phyloP scores from a whole-genome alignment of 2,888 invertebrate genomes.

The Papilio protenor region DNA sequence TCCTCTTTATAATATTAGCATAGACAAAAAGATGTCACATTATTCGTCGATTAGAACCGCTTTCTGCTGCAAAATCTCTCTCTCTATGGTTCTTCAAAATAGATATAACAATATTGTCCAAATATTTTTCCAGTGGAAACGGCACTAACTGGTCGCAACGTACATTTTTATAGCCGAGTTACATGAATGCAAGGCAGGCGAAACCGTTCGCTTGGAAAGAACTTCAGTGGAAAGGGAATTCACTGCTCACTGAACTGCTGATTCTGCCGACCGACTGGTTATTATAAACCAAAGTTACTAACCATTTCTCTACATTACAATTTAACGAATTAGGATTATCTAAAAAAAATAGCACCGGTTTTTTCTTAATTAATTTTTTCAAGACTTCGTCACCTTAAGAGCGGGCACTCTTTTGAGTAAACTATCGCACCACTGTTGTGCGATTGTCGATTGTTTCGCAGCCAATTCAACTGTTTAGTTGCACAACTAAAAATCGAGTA shows the following conservation, averaged over 20 bases:
- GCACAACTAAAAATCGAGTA: no score
- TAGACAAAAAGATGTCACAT: no score
- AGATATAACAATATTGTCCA: background rate
- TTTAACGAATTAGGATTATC: background rate
- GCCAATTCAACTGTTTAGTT: no score
- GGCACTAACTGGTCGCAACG: background rate
- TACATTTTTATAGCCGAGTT: constrained; percentile 8
- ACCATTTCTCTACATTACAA: constrained; percentile 7
- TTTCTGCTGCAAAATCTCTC: no score
- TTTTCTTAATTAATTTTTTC: no score
- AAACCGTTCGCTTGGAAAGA: constrained; percentile 27
- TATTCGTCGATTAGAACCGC: no score
- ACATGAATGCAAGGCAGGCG: constrained; percentile 22
- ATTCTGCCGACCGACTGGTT: constrained; percentile 15
- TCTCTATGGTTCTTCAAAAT: background rate
- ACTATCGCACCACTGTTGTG: no score
- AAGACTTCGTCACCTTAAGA: no score
- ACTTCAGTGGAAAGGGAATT: constrained; percentile 17
- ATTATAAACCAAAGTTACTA: constrained; percentile 14
- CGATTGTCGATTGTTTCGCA: no score
- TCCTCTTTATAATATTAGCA: no score
- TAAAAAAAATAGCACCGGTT: no score
- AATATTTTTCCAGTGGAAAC: background rate
- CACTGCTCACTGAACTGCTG: constrained; percentile 23
- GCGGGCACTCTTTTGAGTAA: no score